Percentiles rank a stretch among this genome's conserved stretches.
These are phyloP conservation scores for Oreochromis mossambicus DNA, from an alignment of 2,797 vertebrate species.

Conservation along the genomic window DNA sequence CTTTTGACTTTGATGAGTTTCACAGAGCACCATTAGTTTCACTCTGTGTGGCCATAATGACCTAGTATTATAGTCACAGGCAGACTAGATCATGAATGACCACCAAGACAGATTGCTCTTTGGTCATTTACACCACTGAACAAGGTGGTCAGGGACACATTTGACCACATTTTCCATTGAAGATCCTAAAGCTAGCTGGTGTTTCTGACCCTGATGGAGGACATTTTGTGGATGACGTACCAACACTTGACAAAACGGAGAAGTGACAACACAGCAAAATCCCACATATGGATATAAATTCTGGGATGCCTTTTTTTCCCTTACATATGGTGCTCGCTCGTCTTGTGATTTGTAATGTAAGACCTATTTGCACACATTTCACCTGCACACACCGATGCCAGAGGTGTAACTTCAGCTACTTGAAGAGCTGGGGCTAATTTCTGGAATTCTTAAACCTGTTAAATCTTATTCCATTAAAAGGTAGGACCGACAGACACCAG, in stretches of 20 bases:
- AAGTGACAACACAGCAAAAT: neutral
- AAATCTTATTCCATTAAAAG: neutral
- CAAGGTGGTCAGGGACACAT: neutral
- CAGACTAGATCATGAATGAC: neutral
- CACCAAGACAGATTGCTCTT: neutral
- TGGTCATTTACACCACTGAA: neutral
- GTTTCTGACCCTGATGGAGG: neutral
- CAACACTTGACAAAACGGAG: neutral
- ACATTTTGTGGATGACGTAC: too few species aligned
- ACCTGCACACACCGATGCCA: neutral
- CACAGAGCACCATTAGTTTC: neutral
- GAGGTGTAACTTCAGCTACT: neutral
- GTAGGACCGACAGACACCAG: neutral
- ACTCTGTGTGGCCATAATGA: neutral
- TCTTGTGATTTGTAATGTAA: neutral
- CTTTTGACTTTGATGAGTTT: neutral
- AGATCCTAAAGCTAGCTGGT: neutral
- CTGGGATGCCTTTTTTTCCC: neutral
- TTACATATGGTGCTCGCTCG: neutral
- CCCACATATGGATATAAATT: neutral
- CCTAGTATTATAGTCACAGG: neutral
- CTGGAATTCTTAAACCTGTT: neutral
- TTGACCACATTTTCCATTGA: neutral
- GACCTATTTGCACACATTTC: neutral
- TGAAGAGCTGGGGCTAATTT: neutral